A percentile compares a stretch with the other conserved stretches of the same genome.
These are phyloP conservation scores for Lipophrys pholis DNA, from an alignment of 2,113 vertebrate species.

Conservation along the genomic window DNA sequence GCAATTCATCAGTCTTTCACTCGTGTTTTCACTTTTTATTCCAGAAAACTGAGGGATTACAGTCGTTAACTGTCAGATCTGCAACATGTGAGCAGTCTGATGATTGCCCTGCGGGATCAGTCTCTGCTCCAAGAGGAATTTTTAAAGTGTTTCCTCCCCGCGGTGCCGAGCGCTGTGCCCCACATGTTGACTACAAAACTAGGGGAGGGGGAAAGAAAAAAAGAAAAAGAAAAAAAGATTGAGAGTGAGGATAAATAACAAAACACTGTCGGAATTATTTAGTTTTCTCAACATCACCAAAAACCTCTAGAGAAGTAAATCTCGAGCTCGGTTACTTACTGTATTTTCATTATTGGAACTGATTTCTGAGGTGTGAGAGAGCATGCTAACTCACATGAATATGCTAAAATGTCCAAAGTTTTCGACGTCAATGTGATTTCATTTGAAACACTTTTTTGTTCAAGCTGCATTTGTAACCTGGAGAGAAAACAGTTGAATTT, in stretches of 20 bases:
- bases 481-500: too few species aligned
- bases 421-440: too few species aligned
- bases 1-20: too few species aligned
- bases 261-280: background rate
- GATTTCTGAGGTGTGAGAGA: too few species aligned
- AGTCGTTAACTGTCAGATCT: background rate
- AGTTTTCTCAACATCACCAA: background rate
- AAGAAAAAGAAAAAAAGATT: background rate
- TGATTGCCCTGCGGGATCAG: conserved; percentile 26
- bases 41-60: background rate
- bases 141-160: conserved; percentile 15
- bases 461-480: too few species aligned
- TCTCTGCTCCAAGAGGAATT: conserved; percentile 8
- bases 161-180: background rate
- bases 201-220: background rate
- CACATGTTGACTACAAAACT: conserved; percentile 1
- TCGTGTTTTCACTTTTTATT: too few species aligned
- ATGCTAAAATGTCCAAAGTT: too few species aligned
- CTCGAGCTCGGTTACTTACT: too few species aligned
- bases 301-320: too few species aligned
- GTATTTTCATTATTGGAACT: too few species aligned
- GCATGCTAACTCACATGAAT: too few species aligned
- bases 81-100: background rate
- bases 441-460: too few species aligned
- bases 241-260: background rate